Conservation (phyloP, 2,113 vertebrate species). For the Oreochromis spilurus region DNA sequence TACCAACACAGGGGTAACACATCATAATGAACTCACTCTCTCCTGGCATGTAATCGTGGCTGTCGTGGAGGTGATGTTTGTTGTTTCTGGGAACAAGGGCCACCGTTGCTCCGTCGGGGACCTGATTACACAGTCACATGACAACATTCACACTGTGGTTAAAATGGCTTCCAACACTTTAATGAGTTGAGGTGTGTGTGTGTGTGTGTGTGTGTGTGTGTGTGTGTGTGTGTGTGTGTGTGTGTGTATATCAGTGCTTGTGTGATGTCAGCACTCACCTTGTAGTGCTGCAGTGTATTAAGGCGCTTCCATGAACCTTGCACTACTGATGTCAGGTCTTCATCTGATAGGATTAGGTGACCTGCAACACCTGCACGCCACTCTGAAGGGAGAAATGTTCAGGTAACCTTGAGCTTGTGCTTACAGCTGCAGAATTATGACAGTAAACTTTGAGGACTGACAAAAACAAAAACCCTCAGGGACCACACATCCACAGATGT, state of each 20-base stretch:
- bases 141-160: background rate
- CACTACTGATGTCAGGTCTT: conserved; percentile 92
- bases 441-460: background rate
- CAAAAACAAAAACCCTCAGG: background rate
- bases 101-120: conserved; percentile 92
- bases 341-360: conserved; percentile 94
- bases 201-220: background rate
- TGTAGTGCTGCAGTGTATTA: conserved; percentile 95
- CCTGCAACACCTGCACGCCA: conserved; percentile 93
- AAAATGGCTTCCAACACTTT: background rate
- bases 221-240: background rate
- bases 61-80: conserved; percentile 89
- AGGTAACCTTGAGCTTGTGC: background rate
- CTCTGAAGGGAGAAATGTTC: conserved; percentile 65
- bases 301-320: conserved; percentile 93
- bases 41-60: conserved; percentile 92
- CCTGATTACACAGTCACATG: conserved; percentile 64
- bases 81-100: conserved; percentile 87
- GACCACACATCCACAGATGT: background rate
- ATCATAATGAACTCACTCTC: conserved; percentile 82
- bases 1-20: background rate
- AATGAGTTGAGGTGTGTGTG: background rate
- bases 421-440: background rate
- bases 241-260: background rate
- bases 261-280: conserved; percentile 69